phyloP scores from a whole-genome alignment of 2,113 vertebrate genomes.

The Apeltes quadracus region DNA sequence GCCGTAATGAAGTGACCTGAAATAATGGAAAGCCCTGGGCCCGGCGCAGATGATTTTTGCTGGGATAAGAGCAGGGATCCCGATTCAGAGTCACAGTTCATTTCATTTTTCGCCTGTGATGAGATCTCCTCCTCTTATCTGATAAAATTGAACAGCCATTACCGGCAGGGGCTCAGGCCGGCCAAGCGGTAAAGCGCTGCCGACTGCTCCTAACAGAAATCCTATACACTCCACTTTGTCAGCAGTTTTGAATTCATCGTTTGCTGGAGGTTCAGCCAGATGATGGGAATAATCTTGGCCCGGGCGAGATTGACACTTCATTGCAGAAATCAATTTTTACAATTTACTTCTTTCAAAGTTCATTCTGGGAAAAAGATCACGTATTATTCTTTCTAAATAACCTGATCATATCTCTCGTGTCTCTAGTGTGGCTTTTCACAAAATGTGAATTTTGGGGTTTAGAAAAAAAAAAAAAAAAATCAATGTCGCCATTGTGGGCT shows the following conservation, averaged over 20 bases:
- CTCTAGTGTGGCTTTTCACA: conserved; percentile 96
- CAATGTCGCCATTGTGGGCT: conserved; percentile 99
- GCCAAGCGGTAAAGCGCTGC: conserved; percentile 90
- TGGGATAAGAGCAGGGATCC: conserved; percentile 98
- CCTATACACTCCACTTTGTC: conserved; percentile 99
- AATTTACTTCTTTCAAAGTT: conserved; percentile 99
- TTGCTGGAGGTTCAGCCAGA: conserved; percentile 86
- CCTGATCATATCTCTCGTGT: conserved; percentile 99
- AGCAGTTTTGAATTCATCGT: conserved; percentile 99
- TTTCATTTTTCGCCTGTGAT: conserved; percentile 99
- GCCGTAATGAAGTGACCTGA: conserved; percentile 99
- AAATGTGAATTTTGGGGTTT: conserved; percentile 98
- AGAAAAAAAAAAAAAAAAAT: conserved; percentile 93
- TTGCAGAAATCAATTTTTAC: conserved; percentile 99
- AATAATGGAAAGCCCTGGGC: conserved; percentile 99
- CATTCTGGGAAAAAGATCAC: conserved; percentile 98
- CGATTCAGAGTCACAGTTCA: conserved; percentile 99
- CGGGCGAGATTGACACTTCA: conserved; percentile 99
- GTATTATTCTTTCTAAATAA: conserved; percentile 99
- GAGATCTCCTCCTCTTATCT: conserved; percentile 99
- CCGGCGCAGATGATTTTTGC: conserved; percentile 97
- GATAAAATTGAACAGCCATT: conserved; percentile 99
- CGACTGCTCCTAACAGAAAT: conserved; percentile 99
- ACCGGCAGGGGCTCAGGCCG: conserved; percentile 90
- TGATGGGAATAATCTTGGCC: conserved; percentile 99